Evolutionary conservation across 2,797 vertebrate genomes (phyloP).

Genomic region (Gymnoscopelus microlampas): DNA sequence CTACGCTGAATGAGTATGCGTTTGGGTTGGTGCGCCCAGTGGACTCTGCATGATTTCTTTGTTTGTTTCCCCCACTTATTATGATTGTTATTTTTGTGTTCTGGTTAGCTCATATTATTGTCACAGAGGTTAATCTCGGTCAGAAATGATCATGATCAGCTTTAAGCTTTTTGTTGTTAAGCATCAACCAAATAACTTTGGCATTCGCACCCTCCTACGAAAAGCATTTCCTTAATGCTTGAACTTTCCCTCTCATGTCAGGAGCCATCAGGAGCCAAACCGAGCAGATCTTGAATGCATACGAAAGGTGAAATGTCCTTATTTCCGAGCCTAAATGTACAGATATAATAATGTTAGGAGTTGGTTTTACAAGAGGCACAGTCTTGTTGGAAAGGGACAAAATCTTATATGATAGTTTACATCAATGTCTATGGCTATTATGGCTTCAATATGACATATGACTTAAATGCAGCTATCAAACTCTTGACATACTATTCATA

Average conservation of each 20-base stretch:
- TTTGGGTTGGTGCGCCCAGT: constrained; percentile 15
- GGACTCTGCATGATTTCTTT: constrained; percentile 59
- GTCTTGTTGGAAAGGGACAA: constrained; percentile 56
- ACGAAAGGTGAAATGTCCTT: constrained; percentile 58
- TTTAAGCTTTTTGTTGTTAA: constrained; percentile 74
- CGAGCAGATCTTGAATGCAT: constrained; percentile 49
- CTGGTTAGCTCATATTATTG: constrained; percentile 40
- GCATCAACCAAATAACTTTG: constrained; percentile 76
- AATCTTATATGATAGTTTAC: constrained; percentile 44
- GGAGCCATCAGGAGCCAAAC: constrained; percentile 55
- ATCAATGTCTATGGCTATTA: constrained; percentile 57
- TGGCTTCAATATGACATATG: constrained; percentile 70
- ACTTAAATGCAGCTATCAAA: constrained; percentile 67
- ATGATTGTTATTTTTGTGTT: constrained; percentile 48
- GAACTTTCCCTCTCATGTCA: constrained; percentile 70
- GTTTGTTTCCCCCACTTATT: constrained; percentile 31
- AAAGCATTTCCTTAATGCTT: constrained; percentile 72
- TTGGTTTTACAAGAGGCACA: constrained; percentile 63
- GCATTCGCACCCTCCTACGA: constrained; percentile 65
- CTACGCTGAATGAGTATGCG: constrained; percentile 30
- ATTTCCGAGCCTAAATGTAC: constrained; percentile 50
- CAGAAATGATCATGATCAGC: constrained; percentile 66
- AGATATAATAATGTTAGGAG: constrained; percentile 62
- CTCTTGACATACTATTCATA: constrained; percentile 71
- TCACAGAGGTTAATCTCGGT: constrained; percentile 38